Conservation (phyloP, 2,113 vertebrate species). For the Neodon shergylaensis region DNA sequence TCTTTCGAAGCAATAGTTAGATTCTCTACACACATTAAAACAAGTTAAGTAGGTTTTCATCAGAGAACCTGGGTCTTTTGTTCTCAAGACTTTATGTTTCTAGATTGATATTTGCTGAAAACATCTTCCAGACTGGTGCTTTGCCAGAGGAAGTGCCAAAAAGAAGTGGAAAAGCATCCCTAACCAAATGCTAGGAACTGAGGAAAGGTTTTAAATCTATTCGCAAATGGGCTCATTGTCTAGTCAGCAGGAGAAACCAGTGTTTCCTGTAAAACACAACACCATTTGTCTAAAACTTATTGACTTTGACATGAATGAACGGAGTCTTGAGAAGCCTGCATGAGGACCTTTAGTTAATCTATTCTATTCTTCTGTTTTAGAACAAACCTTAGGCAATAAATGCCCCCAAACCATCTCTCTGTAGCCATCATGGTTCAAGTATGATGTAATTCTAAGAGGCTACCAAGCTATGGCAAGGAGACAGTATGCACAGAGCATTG, state of each 20-base stretch:
- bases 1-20: fast-evolving
- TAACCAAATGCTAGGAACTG: no score
- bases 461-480: not conserved
- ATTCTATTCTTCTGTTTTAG: not conserved
- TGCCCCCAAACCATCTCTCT: not conserved
- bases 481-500: not conserved
- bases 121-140: not conserved
- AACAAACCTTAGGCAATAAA: not conserved
- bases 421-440: no score
- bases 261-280: not conserved
- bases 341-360: not conserved
- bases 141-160: not conserved
- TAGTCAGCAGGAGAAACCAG: not conserved
- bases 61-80: not conserved
- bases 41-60: no score
- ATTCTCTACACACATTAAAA: not conserved
- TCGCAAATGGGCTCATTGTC: not conserved
- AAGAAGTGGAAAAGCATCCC: not conserved
- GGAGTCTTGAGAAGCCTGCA: not conserved
- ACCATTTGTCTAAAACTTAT: not conserved
- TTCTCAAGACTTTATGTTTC: not conserved
- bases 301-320: not conserved
- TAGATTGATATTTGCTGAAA: not conserved
- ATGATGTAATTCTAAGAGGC: not conserved
- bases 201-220: not conserved